A percentile compares a stretch with the other conserved stretches of the same genome.
Evolutionary conservation across 2,797 vertebrate species (phyloP).

Genomic region (Amniataba percoides): DNA sequence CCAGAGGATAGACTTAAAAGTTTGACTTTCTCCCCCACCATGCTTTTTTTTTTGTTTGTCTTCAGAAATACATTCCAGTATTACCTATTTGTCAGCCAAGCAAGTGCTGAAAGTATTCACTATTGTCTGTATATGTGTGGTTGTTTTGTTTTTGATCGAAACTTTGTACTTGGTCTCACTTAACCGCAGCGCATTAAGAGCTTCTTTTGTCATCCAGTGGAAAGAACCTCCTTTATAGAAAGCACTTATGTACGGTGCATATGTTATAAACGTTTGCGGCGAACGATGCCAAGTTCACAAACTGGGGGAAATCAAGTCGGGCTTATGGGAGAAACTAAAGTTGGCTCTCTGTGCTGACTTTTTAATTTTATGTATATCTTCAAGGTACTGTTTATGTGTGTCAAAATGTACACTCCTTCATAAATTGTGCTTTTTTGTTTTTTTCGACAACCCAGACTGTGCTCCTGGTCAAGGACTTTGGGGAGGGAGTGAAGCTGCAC

Average conservation of each 20-base stretch:
- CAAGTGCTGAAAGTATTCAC: constrained; percentile 68
- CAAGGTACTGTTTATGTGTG: constrained; percentile 78
- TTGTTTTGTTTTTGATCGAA: constrained; percentile 65
- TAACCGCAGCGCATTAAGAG: constrained; percentile 59
- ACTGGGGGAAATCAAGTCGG: constrained; percentile 64
- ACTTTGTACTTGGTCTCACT: constrained; percentile 64
- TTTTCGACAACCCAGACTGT: constrained; percentile 70
- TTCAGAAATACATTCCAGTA: constrained; percentile 74
- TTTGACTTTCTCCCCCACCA: constrained; percentile 62
- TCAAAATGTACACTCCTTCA: constrained; percentile 72
- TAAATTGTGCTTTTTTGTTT: constrained; percentile 56
- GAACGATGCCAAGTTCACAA: constrained; percentile 67
- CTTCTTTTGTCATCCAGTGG: constrained; percentile 71
- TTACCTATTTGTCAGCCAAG: constrained; percentile 76
- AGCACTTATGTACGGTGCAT: constrained; percentile 66
- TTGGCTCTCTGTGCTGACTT: constrained; percentile 65
- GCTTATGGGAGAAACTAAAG: constrained; percentile 65
- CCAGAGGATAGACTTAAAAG: constrained; percentile 73
- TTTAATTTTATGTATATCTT: constrained; percentile 74
- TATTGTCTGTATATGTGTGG: constrained; percentile 68
- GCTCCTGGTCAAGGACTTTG: constrained; percentile 67
- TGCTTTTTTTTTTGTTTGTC: constrained; percentile 23
- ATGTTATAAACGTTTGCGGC: constrained; percentile 72
- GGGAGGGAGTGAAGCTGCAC: constrained; percentile 62
- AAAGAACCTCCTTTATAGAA: constrained; percentile 64